A percentile compares a stretch with the other conserved stretches of the same genome.
Conservation (phyloP, 64 coral and sea anemone genomes). For the Pocillopora damicornis region DNA sequence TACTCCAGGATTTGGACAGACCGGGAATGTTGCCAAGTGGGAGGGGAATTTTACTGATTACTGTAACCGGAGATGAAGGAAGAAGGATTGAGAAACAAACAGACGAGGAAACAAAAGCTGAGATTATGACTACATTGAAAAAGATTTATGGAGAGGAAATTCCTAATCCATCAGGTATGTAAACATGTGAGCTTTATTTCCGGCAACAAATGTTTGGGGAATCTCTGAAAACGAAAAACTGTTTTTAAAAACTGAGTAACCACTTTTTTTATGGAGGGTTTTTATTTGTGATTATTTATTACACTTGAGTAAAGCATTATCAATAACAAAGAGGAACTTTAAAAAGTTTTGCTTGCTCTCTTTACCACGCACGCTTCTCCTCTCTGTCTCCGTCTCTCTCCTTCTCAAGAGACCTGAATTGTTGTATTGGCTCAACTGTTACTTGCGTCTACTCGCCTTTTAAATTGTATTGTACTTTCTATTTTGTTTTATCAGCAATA, state of each 20-base stretch:
- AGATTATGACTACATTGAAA: constrained; percentile 33
- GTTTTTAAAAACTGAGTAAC: no score
- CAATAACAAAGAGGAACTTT: no score
- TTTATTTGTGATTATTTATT: no score
- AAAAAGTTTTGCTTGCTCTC: neutral
- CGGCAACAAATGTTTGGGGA: no score
- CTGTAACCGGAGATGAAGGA: constrained; percentile 45
- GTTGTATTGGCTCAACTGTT: no score
- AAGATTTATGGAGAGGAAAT: constrained; percentile 31
- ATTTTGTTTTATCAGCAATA: constrained; percentile 26
- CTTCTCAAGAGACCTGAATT: no score
- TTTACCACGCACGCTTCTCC: neutral
- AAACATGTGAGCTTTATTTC: no score
- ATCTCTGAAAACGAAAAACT: no score
- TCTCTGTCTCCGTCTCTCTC: no score
- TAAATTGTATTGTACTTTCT: neutral
- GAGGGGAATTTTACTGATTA: constrained; percentile 22
- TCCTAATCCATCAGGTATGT: constrained; percentile 30
- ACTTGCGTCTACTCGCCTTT: neutral
- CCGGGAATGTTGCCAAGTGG: constrained; percentile 25
- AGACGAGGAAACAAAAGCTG: constrained; percentile 20
- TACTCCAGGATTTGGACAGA: constrained; percentile 31
- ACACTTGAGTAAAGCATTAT: no score
- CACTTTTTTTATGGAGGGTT: no score
- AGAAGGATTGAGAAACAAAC: constrained; percentile 35